Evolutionary conservation across 2,113 vertebrate species (phyloP).

Genomic region (Bettongia penicillata): DNA sequence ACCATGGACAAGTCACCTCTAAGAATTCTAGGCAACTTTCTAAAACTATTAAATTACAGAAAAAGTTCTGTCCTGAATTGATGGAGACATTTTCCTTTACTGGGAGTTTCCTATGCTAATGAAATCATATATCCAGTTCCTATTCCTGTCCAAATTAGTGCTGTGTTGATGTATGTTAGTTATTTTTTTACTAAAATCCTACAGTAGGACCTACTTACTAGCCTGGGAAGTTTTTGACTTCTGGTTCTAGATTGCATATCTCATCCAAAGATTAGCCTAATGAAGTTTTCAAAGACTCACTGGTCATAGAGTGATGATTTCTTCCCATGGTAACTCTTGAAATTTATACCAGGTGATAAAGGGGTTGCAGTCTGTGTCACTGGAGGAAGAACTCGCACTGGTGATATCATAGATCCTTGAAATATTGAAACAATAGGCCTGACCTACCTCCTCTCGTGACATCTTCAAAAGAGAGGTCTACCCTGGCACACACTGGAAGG

Average conservation of each 20-base stretch:
- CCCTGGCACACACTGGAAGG: background rate
- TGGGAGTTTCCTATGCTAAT: background rate
- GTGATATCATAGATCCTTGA: background rate
- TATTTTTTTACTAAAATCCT: background rate
- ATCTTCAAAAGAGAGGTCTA: background rate
- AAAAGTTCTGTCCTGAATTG: background rate
- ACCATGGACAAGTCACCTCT: background rate
- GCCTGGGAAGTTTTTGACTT: background rate
- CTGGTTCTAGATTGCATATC: background rate
- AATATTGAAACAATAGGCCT: background rate
- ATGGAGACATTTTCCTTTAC: background rate
- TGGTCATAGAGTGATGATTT: background rate
- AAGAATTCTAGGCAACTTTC: background rate
- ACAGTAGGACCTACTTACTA: background rate
- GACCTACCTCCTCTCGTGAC: background rate
- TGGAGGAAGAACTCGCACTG: background rate
- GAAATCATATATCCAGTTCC: background rate
- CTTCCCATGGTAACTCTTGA: background rate
- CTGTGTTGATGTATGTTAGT: background rate
- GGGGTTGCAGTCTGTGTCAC: background rate
- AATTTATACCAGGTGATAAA: background rate
- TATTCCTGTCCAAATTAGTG: background rate
- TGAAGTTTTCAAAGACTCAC: background rate
- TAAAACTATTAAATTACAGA: background rate
- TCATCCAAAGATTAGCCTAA: background rate